These are phyloP conservation scores for Ancistrus triradiatus DNA, from an alignment of 2,113 vertebrate species.

Conservation along the genomic window DNA sequence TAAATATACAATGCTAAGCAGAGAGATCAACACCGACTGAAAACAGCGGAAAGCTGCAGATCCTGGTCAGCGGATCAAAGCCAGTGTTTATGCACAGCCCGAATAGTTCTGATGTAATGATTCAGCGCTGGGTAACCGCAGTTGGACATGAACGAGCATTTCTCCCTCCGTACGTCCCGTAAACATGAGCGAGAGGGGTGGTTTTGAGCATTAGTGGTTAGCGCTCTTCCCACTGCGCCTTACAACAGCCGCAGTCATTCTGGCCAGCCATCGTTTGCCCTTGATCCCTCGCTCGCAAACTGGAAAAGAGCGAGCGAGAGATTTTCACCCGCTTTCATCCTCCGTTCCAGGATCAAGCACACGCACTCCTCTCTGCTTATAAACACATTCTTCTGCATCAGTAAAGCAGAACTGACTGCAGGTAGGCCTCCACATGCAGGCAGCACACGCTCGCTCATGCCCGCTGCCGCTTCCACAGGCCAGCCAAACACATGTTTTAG, in stretches of 20 bases:
- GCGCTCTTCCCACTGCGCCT: conserved; percentile 20
- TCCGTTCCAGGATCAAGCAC: not conserved
- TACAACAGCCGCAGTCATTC: conserved; percentile 13
- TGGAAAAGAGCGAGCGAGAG: conserved; percentile 8
- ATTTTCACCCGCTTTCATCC: conserved; percentile 24
- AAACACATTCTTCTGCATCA: conserved; percentile 25
- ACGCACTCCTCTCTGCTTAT: not conserved
- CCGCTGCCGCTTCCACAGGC: not conserved
- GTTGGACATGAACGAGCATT: conserved; percentile 22
- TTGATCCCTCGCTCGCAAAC: conserved; percentile 17
- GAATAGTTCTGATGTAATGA: conserved; percentile 18
- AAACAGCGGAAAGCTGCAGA: not conserved
- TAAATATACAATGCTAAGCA: too few species aligned
- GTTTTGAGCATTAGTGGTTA: conserved; percentile 17
- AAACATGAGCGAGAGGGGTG: conserved; percentile 27
- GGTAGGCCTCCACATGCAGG: conserved; percentile 26
- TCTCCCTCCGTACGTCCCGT: conserved; percentile 10
- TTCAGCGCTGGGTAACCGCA: conserved; percentile 21
- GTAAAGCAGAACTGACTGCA: conserved; percentile 18
- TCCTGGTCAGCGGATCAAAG: not conserved
- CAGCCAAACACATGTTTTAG: not conserved
- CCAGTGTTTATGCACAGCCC: not conserved
- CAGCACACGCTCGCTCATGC: too few species aligned
- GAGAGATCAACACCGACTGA: not conserved
- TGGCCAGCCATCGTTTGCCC: conserved; percentile 19